Evolutionary conservation across 2,888 invertebrate genomes (phyloP).

Genomic region (Drosophila histrio): DNA sequence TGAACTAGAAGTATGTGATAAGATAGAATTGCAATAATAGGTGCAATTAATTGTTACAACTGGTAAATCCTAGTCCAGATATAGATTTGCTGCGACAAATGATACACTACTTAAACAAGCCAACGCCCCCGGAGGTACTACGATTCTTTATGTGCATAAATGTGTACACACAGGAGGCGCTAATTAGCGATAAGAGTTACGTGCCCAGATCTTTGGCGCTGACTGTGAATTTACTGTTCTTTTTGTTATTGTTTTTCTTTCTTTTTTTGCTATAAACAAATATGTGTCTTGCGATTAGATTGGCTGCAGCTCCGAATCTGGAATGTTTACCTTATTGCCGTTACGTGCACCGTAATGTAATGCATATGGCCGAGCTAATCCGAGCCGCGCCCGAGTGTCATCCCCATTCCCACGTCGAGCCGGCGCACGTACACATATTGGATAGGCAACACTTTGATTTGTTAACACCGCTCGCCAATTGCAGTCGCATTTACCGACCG

Average conservation of each 20-base stretch:
- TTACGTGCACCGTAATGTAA: constrained; percentile 52
- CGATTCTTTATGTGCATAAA: not conserved
- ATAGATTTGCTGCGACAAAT: not conserved
- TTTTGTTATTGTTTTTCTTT: constrained; percentile 4
- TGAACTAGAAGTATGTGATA: not conserved
- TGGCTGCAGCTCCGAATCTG: constrained; percentile 26
- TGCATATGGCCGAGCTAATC: constrained; percentile 29
- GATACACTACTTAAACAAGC: constrained; percentile 3
- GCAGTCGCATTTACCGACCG: constrained; percentile 44
- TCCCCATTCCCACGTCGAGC: constrained; percentile 1
- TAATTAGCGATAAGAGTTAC: constrained; percentile 68
- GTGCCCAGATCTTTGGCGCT: constrained; percentile 43
- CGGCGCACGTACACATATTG: constrained; percentile 44
- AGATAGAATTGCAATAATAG: not conserved
- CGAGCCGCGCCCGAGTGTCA: not conserved
- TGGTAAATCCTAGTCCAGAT: not conserved
- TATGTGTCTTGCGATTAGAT: constrained; percentile 65
- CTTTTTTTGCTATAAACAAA: constrained; percentile 47
- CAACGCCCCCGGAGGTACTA: constrained; percentile 12
- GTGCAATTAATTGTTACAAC: not conserved
- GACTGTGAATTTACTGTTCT: constrained; percentile 27
- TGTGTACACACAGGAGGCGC: constrained; percentile 21
- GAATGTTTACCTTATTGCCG: constrained; percentile 49
- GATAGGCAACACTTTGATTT: constrained; percentile 30
- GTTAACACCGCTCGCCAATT: constrained; percentile 51